Base-by-base conservation (phyloP, 2,113 vertebrate genomes). In the Cettia cetti region DNA sequence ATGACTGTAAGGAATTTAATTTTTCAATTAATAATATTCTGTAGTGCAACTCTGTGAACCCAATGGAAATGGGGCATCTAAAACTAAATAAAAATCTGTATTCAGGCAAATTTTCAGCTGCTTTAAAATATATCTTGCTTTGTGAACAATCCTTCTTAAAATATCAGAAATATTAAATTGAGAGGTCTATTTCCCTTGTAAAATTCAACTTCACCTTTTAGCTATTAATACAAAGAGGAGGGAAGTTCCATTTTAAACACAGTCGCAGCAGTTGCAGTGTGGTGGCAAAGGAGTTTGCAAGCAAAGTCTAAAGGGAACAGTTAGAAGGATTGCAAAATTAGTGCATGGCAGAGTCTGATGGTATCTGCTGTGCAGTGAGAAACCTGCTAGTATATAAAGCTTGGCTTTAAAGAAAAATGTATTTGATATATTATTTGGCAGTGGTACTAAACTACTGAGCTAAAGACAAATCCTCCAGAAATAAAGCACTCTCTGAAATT, bases 401-500 rank as follows among this genome's bases (percentile, higher is more conserved):
- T 74, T 66, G 59, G 76, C 49, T 90, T 94, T 82, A 74, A 92
- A 54, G 33, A 86, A 91, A 94, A 93, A 74, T n/a, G 24, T 49
- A 70, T 85, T 77, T 94, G 89, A 94, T 89, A 19, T 47, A 94
- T 94, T 91, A 70, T 87, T 90, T 68, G 57, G 76, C 39, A 83
- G 57, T 15, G 28, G 40, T 63, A 75, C 64, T 77, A 87, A 93
- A 89, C 78, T 65, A 86, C 45, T 59, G 65, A 94, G 76, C 70
- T 85, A 80, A 92, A 39, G 64, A 86, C 61, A 95, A 83, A 81
- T 59, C 44, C 57, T 84, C 68, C 31, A 76, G 56, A 89, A 93
- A 84, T 70, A 65, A 95, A 82, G 61, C 23, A 81, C 44, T 71
- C 69, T 53, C 30, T 84, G 72, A 94, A 94, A 97, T 22, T 75